These are phyloP conservation scores for Xestia ashworthii DNA, from an alignment of 2,888 invertebrate species.

Conservation along the genomic window DNA sequence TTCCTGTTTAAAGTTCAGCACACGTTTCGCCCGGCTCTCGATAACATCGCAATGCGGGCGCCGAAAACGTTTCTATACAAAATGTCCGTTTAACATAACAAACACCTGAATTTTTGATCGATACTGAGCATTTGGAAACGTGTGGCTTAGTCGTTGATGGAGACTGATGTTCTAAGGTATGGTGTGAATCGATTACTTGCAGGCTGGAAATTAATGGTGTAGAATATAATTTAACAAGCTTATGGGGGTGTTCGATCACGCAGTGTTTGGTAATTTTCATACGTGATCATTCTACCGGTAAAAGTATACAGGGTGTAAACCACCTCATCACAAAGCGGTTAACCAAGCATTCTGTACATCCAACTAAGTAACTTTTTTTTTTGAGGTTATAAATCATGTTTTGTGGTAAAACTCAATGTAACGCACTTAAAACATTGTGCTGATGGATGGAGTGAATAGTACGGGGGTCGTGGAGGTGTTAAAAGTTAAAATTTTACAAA, in stretches of 20 bases:
- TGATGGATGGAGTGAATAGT: no score
- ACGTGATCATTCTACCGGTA: no score
- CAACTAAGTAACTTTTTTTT: no score
- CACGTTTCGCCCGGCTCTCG: constrained; percentile 56
- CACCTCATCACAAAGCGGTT: no score
- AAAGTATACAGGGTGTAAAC: no score
- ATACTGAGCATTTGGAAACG: constrained; percentile 33
- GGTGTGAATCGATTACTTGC: neutral
- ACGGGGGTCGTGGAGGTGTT: no score
- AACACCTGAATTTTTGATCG: constrained; percentile 51
- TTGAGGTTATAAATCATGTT: no score
- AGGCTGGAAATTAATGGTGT: neutral
- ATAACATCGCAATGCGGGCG: constrained; percentile 64
- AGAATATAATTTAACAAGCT: neutral
- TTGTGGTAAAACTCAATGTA: no score
- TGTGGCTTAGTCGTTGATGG: neutral
- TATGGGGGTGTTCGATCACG: neutral
- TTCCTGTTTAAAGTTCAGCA: constrained; percentile 46
- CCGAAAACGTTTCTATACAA: constrained; percentile 54
- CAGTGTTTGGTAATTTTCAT: neutral
- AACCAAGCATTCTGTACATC: no score
- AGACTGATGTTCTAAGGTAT: constrained; percentile 28
- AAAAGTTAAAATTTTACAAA: no score
- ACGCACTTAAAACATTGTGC: no score
- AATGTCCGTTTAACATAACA: constrained; percentile 57